Percentiles rank a stretch among this genome's conserved stretches.
These are phyloP conservation scores for Rhynchonycteris naso DNA, from an alignment of 2,797 vertebrate species.

Conservation along the genomic window DNA sequence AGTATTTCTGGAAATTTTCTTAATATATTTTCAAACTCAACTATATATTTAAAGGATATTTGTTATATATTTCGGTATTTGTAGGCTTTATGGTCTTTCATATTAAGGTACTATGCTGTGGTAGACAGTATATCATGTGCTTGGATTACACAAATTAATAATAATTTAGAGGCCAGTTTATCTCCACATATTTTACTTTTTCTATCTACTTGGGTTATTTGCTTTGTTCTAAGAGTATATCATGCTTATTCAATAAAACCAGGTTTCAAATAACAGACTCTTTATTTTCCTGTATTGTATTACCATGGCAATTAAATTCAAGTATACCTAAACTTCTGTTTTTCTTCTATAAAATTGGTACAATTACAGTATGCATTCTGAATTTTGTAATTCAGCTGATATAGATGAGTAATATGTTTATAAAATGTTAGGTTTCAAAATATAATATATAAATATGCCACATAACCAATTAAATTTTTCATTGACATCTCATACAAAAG, in stretches of 20 bases:
- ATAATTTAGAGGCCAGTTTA: conserved; percentile 1
- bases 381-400: not conserved
- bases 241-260: not conserved
- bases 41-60: not conserved
- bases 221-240: conserved; percentile 13
- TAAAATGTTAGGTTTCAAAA: conserved; percentile 30
- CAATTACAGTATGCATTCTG: not conserved
- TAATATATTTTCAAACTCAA: not conserved
- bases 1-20: not conserved
- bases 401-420: not conserved
- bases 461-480: not conserved
- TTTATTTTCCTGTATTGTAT: not conserved
- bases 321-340: not conserved
- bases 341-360: not conserved
- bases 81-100: not conserved
- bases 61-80: not conserved
- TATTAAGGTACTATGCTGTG: not conserved
- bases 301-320: not conserved
- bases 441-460: not conserved
- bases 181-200: not conserved
- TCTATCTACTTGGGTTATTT: not conserved
- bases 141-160: not conserved
- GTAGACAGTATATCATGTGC: not conserved
- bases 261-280: not conserved
- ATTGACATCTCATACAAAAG: not conserved